Percentiles rank a stretch among this genome's conserved stretches.
These are phyloP conservation scores for Nemurella pictetii DNA, from an alignment of 2,888 invertebrate genomes.

Conservation along the genomic window DNA sequence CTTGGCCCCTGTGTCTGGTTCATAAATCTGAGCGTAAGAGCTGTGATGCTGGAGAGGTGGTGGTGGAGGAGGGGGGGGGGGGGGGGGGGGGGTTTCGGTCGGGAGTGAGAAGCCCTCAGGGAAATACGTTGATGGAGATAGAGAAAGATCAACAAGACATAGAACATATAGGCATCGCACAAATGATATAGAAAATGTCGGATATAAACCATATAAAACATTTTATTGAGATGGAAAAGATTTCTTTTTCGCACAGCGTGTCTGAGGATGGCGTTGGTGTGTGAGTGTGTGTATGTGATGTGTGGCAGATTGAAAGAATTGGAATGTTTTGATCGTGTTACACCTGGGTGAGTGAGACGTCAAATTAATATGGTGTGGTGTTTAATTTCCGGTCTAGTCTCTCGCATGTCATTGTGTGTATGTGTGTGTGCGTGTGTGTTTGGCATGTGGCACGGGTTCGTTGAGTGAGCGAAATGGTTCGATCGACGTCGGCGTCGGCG, in stretches of 20 bases:
- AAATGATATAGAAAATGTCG: conserved; percentile 28
- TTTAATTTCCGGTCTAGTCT: neutral
- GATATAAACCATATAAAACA: conserved; percentile 1
- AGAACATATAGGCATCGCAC: neutral
- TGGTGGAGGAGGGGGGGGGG: neutral
- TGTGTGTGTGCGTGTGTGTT: neutral
- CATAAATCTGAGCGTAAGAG: conserved; percentile 29
- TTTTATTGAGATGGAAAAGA: neutral
- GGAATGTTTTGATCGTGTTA: neutral
- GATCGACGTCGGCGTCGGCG: neutral
- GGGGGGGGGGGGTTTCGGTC: neutral
- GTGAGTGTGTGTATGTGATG: too few species aligned
- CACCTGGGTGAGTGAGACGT: neutral
- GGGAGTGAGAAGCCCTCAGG: conserved; percentile 17
- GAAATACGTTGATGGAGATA: conserved; percentile 29
- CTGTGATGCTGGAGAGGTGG: neutral
- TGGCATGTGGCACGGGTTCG: too few species aligned
- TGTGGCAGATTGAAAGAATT: neutral
- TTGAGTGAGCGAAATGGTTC: neutral
- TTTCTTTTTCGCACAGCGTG: neutral
- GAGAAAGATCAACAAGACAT: conserved; percentile 26
- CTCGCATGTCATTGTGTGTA: neutral
- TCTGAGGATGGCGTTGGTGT: too few species aligned
- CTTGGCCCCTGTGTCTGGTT: neutral
- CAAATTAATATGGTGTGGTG: neutral